Evolutionary conservation across 1,140 invertebrate genomes (phyloP).

Genomic region (Galleria mellonella): DNA sequence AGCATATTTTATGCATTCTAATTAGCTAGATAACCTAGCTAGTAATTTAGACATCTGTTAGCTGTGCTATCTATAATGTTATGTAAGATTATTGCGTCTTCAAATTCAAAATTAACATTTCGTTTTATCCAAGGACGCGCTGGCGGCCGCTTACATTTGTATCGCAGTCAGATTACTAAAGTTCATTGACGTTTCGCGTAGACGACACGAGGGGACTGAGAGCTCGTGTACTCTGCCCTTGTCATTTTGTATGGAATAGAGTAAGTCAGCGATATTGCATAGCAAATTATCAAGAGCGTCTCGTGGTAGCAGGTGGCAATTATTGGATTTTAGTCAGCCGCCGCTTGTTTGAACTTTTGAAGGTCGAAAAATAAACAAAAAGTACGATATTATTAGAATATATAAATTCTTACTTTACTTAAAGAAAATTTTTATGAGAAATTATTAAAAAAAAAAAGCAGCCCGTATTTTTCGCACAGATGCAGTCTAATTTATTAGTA

Average conservation of each 20-base stretch:
- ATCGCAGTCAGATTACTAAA: conserved; percentile 46
- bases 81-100: conserved; percentile 14
- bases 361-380: conserved; percentile 60
- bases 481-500: conserved; percentile 1
- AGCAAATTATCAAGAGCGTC: conserved; percentile 52
- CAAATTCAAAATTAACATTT: conserved; percentile 32
- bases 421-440: too few species aligned
- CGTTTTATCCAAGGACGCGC: conserved; percentile 28
- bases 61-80: too few species aligned
- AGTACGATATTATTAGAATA: too few species aligned
- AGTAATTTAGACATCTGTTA: too few species aligned
- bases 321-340: conserved; percentile 49
- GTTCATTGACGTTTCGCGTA: conserved; percentile 66
- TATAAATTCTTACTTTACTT: too few species aligned
- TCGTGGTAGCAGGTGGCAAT: conserved; percentile 59
- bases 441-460: too few species aligned
- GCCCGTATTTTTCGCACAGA: too few species aligned
- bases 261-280: conserved; percentile 25
- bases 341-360: conserved; percentile 54
- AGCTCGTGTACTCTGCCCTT: conserved; percentile 9
- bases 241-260: conserved; percentile 17
- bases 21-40: too few species aligned
- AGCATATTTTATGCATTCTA: too few species aligned
- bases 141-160: conserved; percentile 37
- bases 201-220: conserved; percentile 45